Base-by-base conservation (phyloP, 2,113 vertebrate genomes). In the Phalacrocorax pelagicus region DNA sequence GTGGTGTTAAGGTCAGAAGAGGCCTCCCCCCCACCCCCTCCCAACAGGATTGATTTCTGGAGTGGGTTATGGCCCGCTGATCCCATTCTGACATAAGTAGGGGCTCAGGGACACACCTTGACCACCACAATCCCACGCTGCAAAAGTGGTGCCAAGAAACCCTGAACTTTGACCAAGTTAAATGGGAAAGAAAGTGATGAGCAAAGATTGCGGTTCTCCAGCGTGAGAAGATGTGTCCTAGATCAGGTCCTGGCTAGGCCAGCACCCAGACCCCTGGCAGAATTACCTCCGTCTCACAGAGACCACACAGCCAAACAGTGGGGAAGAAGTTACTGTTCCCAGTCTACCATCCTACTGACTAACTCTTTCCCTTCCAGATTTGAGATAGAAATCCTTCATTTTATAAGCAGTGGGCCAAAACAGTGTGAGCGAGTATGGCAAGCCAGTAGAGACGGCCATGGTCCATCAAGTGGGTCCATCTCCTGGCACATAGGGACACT, bases 51-150 rank as follows among this genome's bases (percentile, higher is more conserved):
- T 23, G 32, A 55, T 77, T 77, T 51, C 15, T 23, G 59, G 15
- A 67, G 29, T 12, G 14, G 19, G 4, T n/a, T 42, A 62, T n/a
- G 13, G 8, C 20, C 36, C 40, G 12, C 8, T 11, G 8, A 19
- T 57, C 16, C 23, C 51, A 19, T 15, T 49, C n/a, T 85, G 84
- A n/a, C 7, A 2, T 12, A 34, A 55, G 30, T 7, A 29, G 63
- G 16, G 54, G 6, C 11, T 49, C 42, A 21, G 47, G 32, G 30
- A 51, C 16, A 17, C 29, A 21, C 20, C 17, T 65, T 63, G 5
- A 11, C 49, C n/a, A 51, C 18, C 0, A 0, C 7, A 12, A 36
- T n/a, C 52, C 36, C 58, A 26, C 52, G 9, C 0, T 0, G 8
- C 36, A 82, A 40, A 57, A 27, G 40, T 16, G 46, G 22, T 46